Evolutionary conservation across 1,140 invertebrate species (phyloP), one percentile per base, ranked within the genome.

Genomic region (Heliconius congener): DNA sequence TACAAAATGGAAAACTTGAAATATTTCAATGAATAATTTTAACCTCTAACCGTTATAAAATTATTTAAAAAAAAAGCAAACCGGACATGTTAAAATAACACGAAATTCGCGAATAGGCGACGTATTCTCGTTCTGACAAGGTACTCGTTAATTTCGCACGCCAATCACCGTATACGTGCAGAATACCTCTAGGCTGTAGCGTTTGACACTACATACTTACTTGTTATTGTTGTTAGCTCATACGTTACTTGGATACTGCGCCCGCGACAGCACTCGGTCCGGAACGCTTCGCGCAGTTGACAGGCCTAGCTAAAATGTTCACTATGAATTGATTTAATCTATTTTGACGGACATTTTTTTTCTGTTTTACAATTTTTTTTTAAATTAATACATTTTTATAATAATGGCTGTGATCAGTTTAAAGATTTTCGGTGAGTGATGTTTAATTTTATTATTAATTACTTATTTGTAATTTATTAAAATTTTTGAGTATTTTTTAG

Each of bases 371-470:
- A 3, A 60, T 34, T 57, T 60, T 27, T 73, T 73, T 37, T 73
- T 42, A 8, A 19, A 73, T 42, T 13, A 30, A 16, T 16, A 46
- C 30, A 27, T 1, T 73, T 72, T 23, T 46, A 3, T 73, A 23
- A 78, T 83, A 81, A 91, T 91, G 90, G 89, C 89, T 82, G 85
- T 91, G 82, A 88, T 91, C 70, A 83, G 86, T 82, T 73, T 90
- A 60, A 89, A 90, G 79, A 71, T 87, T 84, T 87, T 91, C 37
- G 88, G 89, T 91, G 66, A 89, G 90, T 88, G 78, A 77, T 80
- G 70, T 78, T 81, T 19, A 37, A 19, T 66, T 79, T 74, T 74
- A 50, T 46, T 11, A 46, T 79, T 70, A 74, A 34, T 34, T 76
- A 52, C 71, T 55, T 30, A 18, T 52, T 37, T 23, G 76, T 23